A percentile compares a stretch with the other conserved stretches of the same genome.
Conservation (phyloP, 2,888 invertebrate genomes). For the Prionchulus punctatus region DNA sequence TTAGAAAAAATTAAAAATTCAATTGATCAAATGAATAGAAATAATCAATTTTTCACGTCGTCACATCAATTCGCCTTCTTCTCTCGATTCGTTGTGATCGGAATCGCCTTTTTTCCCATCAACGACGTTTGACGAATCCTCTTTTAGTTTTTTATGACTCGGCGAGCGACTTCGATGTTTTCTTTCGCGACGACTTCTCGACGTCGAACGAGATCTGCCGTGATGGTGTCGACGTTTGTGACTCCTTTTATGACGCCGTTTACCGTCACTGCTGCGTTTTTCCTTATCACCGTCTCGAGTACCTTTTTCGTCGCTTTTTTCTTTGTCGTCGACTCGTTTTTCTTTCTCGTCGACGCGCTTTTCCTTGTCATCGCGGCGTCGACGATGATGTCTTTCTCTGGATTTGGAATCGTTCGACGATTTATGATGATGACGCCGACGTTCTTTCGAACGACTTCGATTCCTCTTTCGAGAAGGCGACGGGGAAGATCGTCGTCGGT, state of each 20-base stretch:
- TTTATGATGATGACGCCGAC: background rate
- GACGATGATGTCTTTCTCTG: background rate
- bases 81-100: constrained; percentile 1
- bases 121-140: background rate
- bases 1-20: too few species aligned
- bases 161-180: background rate
- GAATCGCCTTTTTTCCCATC: background rate
- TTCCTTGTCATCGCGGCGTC: background rate
- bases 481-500: too few species aligned
- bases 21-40: too few species aligned
- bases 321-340: background rate
- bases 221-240: too few species aligned
- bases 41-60: too few species aligned
- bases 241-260: too few species aligned
- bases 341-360: background rate
- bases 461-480: too few species aligned
- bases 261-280: too few species aligned
- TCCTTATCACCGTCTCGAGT: background rate
- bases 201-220: too few species aligned
- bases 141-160: background rate
- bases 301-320: background rate
- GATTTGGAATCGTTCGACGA: background rate
- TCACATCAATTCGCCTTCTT: background rate
- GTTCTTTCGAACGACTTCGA: background rate
- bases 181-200: too few species aligned